These are phyloP conservation scores for Bucorvus abyssinicus DNA, from an alignment of 2,797 vertebrate species.

Conservation along the genomic window DNA sequence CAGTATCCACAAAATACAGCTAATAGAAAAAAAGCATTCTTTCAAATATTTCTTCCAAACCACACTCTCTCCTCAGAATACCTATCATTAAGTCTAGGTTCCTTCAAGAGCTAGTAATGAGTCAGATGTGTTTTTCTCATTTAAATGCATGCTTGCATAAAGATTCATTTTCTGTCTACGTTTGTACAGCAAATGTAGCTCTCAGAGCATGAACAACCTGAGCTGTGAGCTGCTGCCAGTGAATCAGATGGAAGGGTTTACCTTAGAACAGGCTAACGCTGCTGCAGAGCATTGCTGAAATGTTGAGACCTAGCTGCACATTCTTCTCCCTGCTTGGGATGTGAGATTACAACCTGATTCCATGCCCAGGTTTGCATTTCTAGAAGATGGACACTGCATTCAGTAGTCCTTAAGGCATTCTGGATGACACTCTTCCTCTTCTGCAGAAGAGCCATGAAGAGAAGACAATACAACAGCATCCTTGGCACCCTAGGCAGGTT, in stretches of 20 bases:
- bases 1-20: background rate
- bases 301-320: background rate
- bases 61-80: background rate
- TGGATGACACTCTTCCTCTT: background rate
- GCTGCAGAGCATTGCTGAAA: background rate
- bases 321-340: background rate
- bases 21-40: background rate
- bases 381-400: background rate
- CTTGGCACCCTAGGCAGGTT: background rate
- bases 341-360: background rate
- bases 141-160: background rate
- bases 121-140: background rate
- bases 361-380: background rate
- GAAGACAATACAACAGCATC: background rate
- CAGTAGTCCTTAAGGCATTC: background rate
- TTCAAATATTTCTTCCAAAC: background rate
- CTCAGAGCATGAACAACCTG: background rate
- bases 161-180: background rate
- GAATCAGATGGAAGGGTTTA: background rate
- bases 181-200: background rate
- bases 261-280: fast-evolving
- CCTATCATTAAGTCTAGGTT: background rate
- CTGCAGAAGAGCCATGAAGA: background rate
- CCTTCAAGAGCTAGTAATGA: background rate
- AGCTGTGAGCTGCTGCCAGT: background rate